phyloP scores from a whole-genome alignment of 1,140 invertebrate genomes.

The Theocolax elegans region DNA sequence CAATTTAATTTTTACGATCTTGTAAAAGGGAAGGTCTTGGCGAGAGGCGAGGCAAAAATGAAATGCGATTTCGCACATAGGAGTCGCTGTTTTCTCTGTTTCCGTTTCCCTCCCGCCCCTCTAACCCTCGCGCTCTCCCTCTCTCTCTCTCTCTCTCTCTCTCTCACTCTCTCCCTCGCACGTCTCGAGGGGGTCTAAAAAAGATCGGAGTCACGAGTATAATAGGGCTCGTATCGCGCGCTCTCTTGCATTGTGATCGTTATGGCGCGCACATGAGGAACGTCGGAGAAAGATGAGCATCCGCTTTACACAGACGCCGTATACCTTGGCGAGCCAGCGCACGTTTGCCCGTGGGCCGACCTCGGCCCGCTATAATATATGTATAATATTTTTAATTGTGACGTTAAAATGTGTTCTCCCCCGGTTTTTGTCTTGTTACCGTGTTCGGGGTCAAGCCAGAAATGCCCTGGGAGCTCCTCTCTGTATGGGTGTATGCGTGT shows the following conservation, averaged over 20 bases:
- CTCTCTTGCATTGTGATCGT: conserved; percentile 39
- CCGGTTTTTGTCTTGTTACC: conserved; percentile 58
- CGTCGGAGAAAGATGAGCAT: conserved; percentile 59
- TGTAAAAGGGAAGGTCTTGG: conserved; percentile 40
- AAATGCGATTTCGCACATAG: conserved; percentile 35
- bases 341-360: conserved; percentile 14
- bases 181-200: conserved; percentile 27
- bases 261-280: conserved; percentile 48
- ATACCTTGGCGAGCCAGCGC: conserved; percentile 36
- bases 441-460: conserved; percentile 50
- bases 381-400: conserved; percentile 66
- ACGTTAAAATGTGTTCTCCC: conserved; percentile 62
- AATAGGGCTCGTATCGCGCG: conserved; percentile 36
- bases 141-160: background rate
- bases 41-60: conserved; percentile 18
- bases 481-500: background rate
- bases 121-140: background rate
- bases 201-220: conserved; percentile 36
- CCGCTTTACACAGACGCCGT: conserved; percentile 46
- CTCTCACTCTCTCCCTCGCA: background rate
- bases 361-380: conserved; percentile 53
- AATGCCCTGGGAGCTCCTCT: conserved; percentile 39
- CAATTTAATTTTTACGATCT: conserved; percentile 44
- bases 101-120: background rate
- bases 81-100: background rate